Conservation (phyloP, 2,888 invertebrate species). For the Nephrocerus scutellatus region DNA sequence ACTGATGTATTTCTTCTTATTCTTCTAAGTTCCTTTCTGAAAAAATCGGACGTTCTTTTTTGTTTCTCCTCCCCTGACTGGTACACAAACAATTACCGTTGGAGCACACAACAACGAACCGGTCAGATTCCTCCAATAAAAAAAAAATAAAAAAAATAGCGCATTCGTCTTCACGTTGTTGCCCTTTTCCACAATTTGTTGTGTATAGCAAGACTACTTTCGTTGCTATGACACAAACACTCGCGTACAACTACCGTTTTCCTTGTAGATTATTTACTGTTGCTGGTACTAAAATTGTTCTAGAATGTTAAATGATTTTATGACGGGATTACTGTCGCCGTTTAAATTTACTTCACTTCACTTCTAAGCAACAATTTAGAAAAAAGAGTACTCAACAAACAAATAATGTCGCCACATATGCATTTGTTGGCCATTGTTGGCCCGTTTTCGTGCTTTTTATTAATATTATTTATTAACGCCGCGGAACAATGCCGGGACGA, state of each 20-base stretch:
- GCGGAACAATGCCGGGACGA: too few species aligned
- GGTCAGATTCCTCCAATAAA: neutral
- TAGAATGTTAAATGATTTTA: constrained; percentile 1
- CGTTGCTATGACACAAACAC: neutral
- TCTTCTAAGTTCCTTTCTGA: too few species aligned
- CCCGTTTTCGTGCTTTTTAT: too few species aligned
- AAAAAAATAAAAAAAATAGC: too few species aligned
- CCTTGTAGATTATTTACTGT: neutral
- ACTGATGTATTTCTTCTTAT: neutral
- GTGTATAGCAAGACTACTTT: constrained; percentile 1
- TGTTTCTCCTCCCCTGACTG: neutral
- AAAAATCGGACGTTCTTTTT: too few species aligned
- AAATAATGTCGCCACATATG: too few species aligned
- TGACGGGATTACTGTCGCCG: constrained; percentile 1
- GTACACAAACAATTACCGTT: neutral
- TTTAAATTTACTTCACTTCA: neutral
- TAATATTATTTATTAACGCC: too few species aligned
- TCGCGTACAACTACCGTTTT: neutral
- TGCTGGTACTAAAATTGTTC: neutral
- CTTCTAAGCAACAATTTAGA: too few species aligned
- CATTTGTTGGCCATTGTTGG: too few species aligned
- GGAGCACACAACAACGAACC: constrained; percentile 1
- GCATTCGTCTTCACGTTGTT: constrained; percentile 1
- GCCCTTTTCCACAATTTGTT: neutral
- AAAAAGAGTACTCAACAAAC: too few species aligned